These are phyloP conservation scores for Lemur catta DNA, from an alignment of 2,797 vertebrate genomes.

Conservation along the genomic window DNA sequence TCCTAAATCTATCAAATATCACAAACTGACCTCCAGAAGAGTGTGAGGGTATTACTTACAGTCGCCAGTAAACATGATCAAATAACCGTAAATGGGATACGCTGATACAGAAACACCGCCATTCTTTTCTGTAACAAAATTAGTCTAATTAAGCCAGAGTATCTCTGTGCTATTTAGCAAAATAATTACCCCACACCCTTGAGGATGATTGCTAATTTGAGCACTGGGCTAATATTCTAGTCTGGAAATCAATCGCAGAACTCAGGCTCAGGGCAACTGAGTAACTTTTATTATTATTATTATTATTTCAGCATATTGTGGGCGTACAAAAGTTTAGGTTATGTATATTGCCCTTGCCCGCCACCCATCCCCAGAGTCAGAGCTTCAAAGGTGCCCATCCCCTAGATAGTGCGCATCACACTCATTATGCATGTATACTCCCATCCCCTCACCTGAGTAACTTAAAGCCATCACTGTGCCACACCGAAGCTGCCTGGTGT, in stretches of 20 bases:
- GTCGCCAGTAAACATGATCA: slow-evolving; percentile 54
- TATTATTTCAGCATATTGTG: too few relatives aligned
- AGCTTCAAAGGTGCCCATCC: too few relatives aligned
- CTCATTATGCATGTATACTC: too few relatives aligned
- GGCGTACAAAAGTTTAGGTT: too few relatives aligned
- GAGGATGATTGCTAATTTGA: slow-evolving; percentile 49
- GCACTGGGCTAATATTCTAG: not conserved
- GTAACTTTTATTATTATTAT: too few relatives aligned
- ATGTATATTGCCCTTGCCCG: too few relatives aligned
- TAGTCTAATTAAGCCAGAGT: slow-evolving; percentile 76
- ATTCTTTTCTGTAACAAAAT: slow-evolving; percentile 71
- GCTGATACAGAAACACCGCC: slow-evolving; percentile 54
- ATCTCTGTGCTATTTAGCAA: slow-evolving; percentile 78
- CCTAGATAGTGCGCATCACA: too few relatives aligned
- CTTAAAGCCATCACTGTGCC: rapidly evolving
- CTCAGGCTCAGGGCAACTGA: rapidly evolving
- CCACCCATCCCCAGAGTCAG: too few relatives aligned
- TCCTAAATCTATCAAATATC: not conserved
- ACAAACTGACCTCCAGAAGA: not conserved
- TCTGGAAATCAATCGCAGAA: not conserved
- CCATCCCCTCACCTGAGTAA: too few relatives aligned
- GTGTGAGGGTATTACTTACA: slow-evolving; percentile 63
- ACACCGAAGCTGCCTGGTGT: not conserved
- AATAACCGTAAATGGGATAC: slow-evolving; percentile 67
- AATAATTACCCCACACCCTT: slow-evolving; percentile 73